Percentiles rank a stretch among this genome's conserved stretches.
phyloP scores from a whole-genome alignment of 1,140 invertebrate species.

The Anoplophora glabripennis region DNA sequence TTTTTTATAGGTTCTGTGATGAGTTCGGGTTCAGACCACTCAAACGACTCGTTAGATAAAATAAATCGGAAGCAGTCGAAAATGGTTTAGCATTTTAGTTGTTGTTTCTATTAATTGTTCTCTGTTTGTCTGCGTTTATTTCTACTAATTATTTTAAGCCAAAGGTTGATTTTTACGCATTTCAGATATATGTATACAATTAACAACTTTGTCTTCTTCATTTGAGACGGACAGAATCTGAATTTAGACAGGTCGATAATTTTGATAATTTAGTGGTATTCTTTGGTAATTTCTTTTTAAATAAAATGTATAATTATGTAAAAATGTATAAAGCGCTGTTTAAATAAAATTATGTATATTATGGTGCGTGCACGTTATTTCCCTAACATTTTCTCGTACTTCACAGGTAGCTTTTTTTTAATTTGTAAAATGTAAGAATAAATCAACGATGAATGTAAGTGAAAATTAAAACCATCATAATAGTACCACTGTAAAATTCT shows the following conservation, averaged over 20 bases:
- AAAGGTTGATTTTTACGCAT: constrained; percentile 7
- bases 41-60: constrained; percentile 45
- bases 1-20: constrained; percentile 27
- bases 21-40: constrained; percentile 45
- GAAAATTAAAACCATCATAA: too few species aligned
- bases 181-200: constrained; percentile 1
- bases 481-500: too few species aligned
- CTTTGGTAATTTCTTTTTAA: constrained; percentile 21
- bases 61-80: constrained; percentile 38
- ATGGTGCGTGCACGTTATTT: too few species aligned
- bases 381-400: too few species aligned
- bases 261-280: constrained; percentile 6
- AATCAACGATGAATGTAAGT: too few species aligned
- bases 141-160: constrained; percentile 1
- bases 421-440: too few species aligned
- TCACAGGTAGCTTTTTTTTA: too few species aligned
- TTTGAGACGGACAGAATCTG: constrained; percentile 1
- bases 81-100: constrained; percentile 42
- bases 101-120: constrained; percentile 24
- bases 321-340: constrained; percentile 38
- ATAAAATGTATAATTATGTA: constrained; percentile 25
- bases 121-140: neutral
- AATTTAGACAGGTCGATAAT: constrained; percentile 1
- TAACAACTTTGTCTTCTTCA: constrained; percentile 2
- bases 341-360: constrained; percentile 24